Percentiles rank a stretch among this genome's conserved stretches.
Evolutionary conservation across 2,797 vertebrate genomes (phyloP).

Genomic region (Ctenochaetus hawaiiensis): DNA sequence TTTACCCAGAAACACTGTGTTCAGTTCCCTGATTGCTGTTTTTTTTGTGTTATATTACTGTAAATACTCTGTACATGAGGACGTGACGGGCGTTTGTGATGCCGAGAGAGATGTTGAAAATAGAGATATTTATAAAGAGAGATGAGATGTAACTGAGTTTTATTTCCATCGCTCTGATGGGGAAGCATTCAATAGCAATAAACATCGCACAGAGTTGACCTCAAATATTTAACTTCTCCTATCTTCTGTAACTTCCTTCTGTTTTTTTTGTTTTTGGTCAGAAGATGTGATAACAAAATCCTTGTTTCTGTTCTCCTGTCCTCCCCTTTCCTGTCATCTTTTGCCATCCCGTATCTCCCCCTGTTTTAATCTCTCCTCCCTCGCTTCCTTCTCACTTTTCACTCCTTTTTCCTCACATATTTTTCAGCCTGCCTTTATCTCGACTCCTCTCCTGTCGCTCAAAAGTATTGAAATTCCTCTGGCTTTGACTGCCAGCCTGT

Average conservation of each 20-base stretch:
- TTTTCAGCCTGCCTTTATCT: slow-evolving; percentile 28
- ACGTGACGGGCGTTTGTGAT: slow-evolving; percentile 29
- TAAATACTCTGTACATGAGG: slow-evolving; percentile 67
- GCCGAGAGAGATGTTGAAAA: slow-evolving; percentile 33
- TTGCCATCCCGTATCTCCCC: slow-evolving; percentile 1
- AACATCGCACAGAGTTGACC: slow-evolving; percentile 77
- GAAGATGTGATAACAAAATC: slow-evolving; percentile 22
- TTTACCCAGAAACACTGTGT: slow-evolving; percentile 68
- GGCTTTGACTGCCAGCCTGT: slow-evolving; percentile 32
- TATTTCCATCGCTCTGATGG: slow-evolving; percentile 58
- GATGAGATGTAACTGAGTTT: slow-evolving; percentile 38
- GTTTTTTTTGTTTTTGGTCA: not conserved
- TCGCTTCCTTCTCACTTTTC: slow-evolving; percentile 23
- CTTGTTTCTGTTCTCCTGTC: not conserved
- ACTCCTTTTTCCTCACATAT: slow-evolving; percentile 15
- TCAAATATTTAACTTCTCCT: slow-evolving; percentile 45
- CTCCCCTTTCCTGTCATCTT: slow-evolving; percentile 19
- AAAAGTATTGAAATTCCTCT: slow-evolving; percentile 79
- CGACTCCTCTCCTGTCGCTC: slow-evolving; percentile 55
- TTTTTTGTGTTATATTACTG: slow-evolving; percentile 52
- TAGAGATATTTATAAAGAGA: slow-evolving; percentile 64
- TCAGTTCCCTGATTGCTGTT: slow-evolving; percentile 59
- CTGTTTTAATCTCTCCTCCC: slow-evolving; percentile 6
- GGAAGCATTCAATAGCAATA: slow-evolving; percentile 77
- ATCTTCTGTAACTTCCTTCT: slow-evolving; percentile 21